Conservation (phyloP, 2,888 invertebrate genomes). For the Drosophila pegasa region DNA sequence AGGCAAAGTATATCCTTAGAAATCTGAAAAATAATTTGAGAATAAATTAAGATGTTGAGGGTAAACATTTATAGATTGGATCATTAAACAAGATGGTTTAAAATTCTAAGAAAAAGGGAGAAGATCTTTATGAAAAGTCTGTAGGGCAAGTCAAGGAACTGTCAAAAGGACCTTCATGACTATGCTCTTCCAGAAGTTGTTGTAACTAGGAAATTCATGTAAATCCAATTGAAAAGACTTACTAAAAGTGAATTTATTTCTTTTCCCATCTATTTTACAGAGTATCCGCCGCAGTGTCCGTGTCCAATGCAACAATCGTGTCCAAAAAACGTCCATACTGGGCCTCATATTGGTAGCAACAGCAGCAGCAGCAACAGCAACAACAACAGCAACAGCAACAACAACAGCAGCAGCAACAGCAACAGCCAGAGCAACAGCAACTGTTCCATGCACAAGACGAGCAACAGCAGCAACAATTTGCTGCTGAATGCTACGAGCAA, state of each 20-base stretch:
- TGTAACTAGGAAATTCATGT: too few relatives aligned
- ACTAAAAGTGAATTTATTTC: not conserved
- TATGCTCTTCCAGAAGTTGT: too few relatives aligned
- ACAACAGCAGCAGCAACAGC: constrained; percentile 50
- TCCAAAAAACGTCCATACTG: constrained; percentile 99
- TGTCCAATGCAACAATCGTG: constrained; percentile 97
- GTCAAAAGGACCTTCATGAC: too few relatives aligned
- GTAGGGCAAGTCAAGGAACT: too few relatives aligned
- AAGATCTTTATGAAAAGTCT: too few relatives aligned
- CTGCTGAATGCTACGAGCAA: constrained; percentile 44
- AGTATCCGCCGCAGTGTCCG: constrained; percentile 88
- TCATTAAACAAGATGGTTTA: too few relatives aligned
- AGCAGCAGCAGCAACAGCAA: constrained; percentile 85
- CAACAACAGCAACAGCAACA: constrained; percentile 53
- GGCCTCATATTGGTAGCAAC: constrained; percentile 99
- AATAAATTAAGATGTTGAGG: too few relatives aligned
- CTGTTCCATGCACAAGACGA: constrained; percentile 31
- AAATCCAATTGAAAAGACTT: not conserved
- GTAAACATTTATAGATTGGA: too few relatives aligned
- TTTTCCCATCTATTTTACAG: constrained; percentile 80
- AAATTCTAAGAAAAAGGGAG: too few relatives aligned
- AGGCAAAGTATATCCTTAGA: too few relatives aligned
- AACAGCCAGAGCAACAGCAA: constrained; percentile 39
- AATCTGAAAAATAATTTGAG: too few relatives aligned
- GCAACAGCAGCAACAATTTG: constrained; percentile 53